Base-by-base conservation (phyloP, 2,113 vertebrate species). In the Marcusenius ussheri region DNA sequence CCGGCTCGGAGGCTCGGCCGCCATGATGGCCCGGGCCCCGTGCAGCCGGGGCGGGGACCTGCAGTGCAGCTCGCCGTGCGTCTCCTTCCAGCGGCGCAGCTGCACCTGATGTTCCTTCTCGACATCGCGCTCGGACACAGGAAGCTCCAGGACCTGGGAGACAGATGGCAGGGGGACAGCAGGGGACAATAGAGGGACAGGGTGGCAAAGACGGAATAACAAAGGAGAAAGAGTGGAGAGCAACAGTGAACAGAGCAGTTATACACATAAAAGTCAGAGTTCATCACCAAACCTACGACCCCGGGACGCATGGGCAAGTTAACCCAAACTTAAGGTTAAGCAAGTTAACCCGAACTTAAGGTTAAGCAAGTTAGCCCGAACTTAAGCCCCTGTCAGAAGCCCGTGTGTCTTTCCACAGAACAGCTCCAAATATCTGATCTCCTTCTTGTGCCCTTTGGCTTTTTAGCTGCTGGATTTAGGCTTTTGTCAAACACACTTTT, bases 31-130 rank as follows among this genome's bases (percentile, higher is more conserved):
- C 92, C 97, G 97, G 90, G 98, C 98, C 0, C 98, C 98, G 0
- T 99, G 98, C 95, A 99, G 96, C 93, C 98, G 96, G 1, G 97
- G 96, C 21, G 96, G 97, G 27, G 97, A 97, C 91, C 95, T 96
- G 93, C 96, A 97, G 94, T 94, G 95, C 83, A 98, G 95, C 91
- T 99, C 98, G 51, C 98, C 98, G 0, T 91, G 97, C 0, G 92
- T 95, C 93, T 98, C 97, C 91, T 97, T 97, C 98, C 98, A 99
- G 92, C 94, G 96, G 17, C 96, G 96, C 92, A 98, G 95, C 94
- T 99, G 98, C 91, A 97, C 93, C 5, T 96, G 94, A 93, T 99
- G 98, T 83, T 99, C 98, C 87, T 97, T 97, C 94, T 99, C 98
- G 0, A 99, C 96, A 94, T 99, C 97, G 58, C 96, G 96, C 95